Conservation (phyloP, 2,797 vertebrate species). For the Falco berigora region DNA sequence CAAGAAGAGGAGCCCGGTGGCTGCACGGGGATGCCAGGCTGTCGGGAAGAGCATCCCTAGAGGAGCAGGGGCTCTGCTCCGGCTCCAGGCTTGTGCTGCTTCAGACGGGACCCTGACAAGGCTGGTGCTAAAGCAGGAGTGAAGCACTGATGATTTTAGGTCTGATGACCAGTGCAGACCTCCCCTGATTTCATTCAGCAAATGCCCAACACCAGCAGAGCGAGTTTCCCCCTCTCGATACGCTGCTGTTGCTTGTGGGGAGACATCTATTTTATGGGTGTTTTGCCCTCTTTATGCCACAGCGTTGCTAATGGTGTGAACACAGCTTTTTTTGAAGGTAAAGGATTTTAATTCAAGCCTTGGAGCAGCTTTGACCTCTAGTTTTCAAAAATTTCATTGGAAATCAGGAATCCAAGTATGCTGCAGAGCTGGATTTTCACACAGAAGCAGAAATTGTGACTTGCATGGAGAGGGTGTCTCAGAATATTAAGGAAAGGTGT, state of each 20-base stretch:
- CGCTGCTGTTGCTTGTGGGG: neutral
- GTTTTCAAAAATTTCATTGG: neutral
- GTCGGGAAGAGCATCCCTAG: neutral
- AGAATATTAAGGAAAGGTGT: neutral
- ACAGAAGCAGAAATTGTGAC: neutral
- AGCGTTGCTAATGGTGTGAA: neutral
- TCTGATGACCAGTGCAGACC: neutral
- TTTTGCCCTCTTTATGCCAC: neutral
- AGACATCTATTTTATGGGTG: neutral
- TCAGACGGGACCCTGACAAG: neutral
- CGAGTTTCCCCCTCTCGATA: neutral
- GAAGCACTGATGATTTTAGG: neutral
- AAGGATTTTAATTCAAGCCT: neutral
- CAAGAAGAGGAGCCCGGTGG: neutral
- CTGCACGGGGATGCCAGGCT: rapidly evolving
- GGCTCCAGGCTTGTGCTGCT: neutral
- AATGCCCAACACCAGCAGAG: neutral
- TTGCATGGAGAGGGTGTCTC: neutral
- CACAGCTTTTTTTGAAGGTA: neutral
- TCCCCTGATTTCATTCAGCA: neutral
- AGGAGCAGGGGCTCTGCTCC: neutral
- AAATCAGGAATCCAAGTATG: neutral
- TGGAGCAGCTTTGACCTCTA: neutral
- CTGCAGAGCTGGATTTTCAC: neutral
- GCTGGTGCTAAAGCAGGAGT: neutral